Evolutionary conservation across 2,113 vertebrate genomes (phyloP).

Genomic region (Cettia cetti): DNA sequence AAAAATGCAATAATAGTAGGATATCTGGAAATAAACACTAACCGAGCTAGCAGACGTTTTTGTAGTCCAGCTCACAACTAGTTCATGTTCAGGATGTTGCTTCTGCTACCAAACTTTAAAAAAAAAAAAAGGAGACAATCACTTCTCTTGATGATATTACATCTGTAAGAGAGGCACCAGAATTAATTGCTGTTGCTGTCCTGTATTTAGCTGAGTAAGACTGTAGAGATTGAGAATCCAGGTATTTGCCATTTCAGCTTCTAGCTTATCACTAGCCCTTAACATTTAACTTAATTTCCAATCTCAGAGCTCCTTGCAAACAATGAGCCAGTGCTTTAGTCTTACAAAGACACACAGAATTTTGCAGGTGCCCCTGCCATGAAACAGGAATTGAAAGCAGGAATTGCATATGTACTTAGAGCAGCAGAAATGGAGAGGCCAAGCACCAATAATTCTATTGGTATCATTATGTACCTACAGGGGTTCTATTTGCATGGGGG

Average conservation of each 20-base stretch:
- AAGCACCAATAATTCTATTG: not conserved
- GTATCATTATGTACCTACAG: not conserved
- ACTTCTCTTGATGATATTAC: not conserved
- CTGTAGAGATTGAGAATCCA: not conserved
- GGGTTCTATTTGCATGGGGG: not conserved
- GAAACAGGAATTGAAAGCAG: not conserved
- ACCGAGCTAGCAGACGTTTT: not conserved
- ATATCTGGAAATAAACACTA: slow-evolving; percentile 10
- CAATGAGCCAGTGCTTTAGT: not conserved
- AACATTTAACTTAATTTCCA: not conserved
- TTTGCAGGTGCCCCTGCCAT: not conserved
- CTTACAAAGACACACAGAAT: not conserved
- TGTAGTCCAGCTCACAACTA: not conserved
- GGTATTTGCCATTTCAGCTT: not conserved
- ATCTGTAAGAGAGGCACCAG: not conserved
- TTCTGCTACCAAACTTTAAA: not conserved
- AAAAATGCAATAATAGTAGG: slow-evolving; percentile 17
- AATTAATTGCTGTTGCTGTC: not conserved
- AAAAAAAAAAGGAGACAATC: not conserved
- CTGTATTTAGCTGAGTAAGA: not conserved
- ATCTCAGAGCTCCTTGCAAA: not conserved
- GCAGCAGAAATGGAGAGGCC: not conserved
- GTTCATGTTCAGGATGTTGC: not conserved
- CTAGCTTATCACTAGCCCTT: not conserved
- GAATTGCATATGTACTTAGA: not conserved